Conservation (phyloP, 2,797 vertebrate species). For the Anolis apletophallus region DNA sequence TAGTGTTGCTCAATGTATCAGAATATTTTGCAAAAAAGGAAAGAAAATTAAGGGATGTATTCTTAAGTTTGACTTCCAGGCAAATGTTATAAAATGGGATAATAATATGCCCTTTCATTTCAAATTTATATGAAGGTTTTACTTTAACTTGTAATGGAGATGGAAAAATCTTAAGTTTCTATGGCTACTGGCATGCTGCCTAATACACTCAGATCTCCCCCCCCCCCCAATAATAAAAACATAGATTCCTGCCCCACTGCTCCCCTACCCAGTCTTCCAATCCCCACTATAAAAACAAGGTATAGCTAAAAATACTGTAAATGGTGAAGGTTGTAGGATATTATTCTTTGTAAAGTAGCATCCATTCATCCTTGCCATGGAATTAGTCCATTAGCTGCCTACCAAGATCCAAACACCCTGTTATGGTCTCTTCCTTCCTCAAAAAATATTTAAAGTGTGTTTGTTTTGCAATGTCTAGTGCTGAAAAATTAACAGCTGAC, state of each 20-base stretch:
- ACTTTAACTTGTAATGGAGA: slow-evolving; percentile 78
- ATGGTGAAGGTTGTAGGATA: slow-evolving; percentile 31
- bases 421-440: not conserved
- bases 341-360: slow-evolving; percentile 34
- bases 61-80: slow-evolving; percentile 76
- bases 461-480: not conserved
- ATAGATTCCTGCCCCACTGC: slow-evolving; percentile 60
- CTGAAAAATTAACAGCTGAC: not conserved
- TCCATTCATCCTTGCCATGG: slow-evolving; percentile 16
- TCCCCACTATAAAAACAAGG: slow-evolving; percentile 47
- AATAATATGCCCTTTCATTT: slow-evolving; percentile 80
- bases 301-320: slow-evolving; percentile 59
- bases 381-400: not conserved
- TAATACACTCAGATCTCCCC: slow-evolving; percentile 66
- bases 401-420: not conserved
- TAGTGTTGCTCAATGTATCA: slow-evolving; percentile 35
- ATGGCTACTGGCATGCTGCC: slow-evolving; percentile 71
- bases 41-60: slow-evolving; percentile 59
- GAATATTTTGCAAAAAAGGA: slow-evolving; percentile 54
- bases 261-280: slow-evolving; percentile 28
- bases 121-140: slow-evolving; percentile 77
- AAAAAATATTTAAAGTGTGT: not conserved
- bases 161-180: slow-evolving; percentile 76
- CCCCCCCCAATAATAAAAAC: slow-evolving; percentile 61
- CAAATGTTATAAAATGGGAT: slow-evolving; percentile 75